Evolutionary conservation across 2,113 vertebrate genomes (phyloP).

Genomic region (Athene noctua): DNA sequence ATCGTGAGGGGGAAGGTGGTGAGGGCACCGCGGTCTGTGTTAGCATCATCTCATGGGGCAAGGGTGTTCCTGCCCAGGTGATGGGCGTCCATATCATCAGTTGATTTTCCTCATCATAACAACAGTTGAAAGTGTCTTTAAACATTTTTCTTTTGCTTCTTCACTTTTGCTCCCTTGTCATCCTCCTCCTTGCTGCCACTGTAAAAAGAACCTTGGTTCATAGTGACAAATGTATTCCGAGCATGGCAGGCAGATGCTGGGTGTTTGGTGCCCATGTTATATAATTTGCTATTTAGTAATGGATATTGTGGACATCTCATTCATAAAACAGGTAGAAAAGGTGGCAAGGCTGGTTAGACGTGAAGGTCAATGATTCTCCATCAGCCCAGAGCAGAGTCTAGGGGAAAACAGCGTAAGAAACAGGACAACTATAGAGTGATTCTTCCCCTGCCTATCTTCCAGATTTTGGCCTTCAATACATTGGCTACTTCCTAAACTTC

Average conservation of each 20-base stretch:
- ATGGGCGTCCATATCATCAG: fast-evolving
- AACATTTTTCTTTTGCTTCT: background rate
- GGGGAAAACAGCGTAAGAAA: background rate
- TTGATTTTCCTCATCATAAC: background rate
- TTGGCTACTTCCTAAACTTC: background rate
- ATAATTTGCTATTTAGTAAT: background rate
- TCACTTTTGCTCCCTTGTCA: background rate
- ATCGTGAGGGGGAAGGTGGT: background rate
- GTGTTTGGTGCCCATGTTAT: background rate
- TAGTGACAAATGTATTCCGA: background rate
- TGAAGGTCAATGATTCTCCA: background rate
- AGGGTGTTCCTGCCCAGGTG: background rate
- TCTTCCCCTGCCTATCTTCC: background rate
- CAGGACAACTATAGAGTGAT: background rate
- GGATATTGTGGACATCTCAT: background rate
- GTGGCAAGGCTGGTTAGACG: background rate
- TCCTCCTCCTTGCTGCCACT: background rate
- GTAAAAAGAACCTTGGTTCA: background rate
- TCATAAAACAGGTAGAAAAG: background rate
- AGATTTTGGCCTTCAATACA: background rate
- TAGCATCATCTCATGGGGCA: background rate
- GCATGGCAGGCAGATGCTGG: background rate
- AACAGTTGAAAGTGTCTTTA: background rate
- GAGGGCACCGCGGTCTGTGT: background rate
- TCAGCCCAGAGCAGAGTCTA: background rate